Conservation (phyloP, 2,113 vertebrate genomes). For the Cyrtonyx montezumae region DNA sequence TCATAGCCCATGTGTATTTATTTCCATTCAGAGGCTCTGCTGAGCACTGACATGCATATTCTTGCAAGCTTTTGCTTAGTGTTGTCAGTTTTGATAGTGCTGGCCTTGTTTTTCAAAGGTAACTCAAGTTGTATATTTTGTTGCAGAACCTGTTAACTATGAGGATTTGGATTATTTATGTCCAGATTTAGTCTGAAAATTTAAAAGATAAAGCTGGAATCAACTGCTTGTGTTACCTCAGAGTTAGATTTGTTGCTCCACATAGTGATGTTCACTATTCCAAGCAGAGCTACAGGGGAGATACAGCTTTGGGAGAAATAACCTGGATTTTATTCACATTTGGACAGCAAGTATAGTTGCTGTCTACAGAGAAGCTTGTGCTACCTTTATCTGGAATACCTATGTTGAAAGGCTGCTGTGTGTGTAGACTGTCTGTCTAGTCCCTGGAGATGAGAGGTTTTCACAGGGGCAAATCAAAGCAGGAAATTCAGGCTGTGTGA, state of each 20-base stretch:
- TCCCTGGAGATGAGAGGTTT: not conserved
- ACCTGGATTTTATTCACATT: constrained; percentile 11
- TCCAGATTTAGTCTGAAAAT: not conserved
- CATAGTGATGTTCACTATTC: not conserved
- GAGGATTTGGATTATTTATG: not conserved
- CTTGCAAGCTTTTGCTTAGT: not conserved
- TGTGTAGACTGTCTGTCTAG: not conserved
- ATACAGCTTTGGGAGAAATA: not conserved
- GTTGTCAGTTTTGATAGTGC: not conserved
- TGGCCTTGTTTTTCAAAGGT: not conserved
- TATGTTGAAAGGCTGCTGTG: not conserved
- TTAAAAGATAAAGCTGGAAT: not conserved
- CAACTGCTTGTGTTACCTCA: not conserved
- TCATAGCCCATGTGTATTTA: not conserved
- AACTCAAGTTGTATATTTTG: not conserved
- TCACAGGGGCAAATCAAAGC: not conserved
- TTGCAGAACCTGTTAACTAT: not conserved
- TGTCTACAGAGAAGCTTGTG: not conserved
- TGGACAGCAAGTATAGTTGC: not conserved
- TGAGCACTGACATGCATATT: not conserved
- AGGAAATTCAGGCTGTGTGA: not conserved
- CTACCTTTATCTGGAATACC: not conserved
- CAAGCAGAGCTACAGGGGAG: not conserved
- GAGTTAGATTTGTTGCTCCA: not conserved
- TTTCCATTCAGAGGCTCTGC: not conserved